Conservation (phyloP, 2,888 invertebrate species). For the Thumatha senex region DNA sequence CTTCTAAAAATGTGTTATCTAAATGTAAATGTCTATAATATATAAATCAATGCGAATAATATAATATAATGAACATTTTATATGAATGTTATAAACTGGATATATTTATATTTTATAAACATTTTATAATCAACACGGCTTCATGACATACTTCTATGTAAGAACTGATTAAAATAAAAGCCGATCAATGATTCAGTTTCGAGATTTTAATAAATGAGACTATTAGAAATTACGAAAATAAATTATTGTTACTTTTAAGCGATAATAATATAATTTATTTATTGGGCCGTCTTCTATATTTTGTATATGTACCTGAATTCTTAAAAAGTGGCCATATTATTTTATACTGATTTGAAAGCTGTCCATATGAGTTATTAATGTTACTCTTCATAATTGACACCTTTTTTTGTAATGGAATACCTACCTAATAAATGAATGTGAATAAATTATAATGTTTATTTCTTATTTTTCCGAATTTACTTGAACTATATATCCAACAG, state of each 20-base stretch:
- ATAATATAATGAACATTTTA: slow-evolving; percentile 41
- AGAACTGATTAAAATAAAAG: slow-evolving; percentile 61
- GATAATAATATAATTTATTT: slow-evolving; percentile 64
- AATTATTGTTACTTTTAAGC: slow-evolving; percentile 74
- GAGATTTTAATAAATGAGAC: slow-evolving; percentile 72
- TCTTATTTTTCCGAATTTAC: too few species aligned
- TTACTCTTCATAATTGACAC: slow-evolving; percentile 66
- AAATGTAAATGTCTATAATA: slow-evolving; percentile 13
- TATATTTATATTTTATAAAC: slow-evolving; percentile 60
- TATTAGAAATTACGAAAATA: slow-evolving; percentile 73
- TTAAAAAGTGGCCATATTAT: slow-evolving; percentile 80
- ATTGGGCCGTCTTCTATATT: slow-evolving; percentile 66
- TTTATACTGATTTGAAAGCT: slow-evolving; percentile 58
- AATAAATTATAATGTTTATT: slow-evolving; percentile 53
- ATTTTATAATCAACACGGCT: slow-evolving; percentile 58
- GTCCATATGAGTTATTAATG: slow-evolving; percentile 60
- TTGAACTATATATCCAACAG: too few species aligned
- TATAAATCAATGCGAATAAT: slow-evolving; percentile 29
- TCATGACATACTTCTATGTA: slow-evolving; percentile 64
- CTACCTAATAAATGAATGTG: slow-evolving; percentile 73
- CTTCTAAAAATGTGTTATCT: slow-evolving; percentile 5
- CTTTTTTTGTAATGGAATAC: slow-evolving; percentile 70
- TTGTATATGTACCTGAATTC: slow-evolving; percentile 81
- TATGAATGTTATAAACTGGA: slow-evolving; percentile 62
- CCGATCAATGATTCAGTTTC: slow-evolving; percentile 61